Base-by-base conservation (phyloP, 2,113 vertebrate genomes). In the Myanophis thanlyinensis region DNA sequence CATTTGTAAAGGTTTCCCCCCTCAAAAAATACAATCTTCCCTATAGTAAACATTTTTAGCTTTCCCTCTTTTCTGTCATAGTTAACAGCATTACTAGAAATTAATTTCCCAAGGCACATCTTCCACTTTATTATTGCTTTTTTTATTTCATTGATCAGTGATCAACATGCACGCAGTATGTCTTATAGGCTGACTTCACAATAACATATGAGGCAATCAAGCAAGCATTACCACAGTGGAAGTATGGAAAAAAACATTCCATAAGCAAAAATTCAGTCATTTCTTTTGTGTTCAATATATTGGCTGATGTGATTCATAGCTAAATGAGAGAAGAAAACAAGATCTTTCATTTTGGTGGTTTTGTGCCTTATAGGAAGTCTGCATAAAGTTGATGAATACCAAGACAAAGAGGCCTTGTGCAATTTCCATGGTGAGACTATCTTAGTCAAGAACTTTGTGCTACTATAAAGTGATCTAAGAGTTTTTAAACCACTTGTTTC, bases 41-140 rank as follows among this genome's bases (percentile, higher is more conserved):
- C 35, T 15, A 23, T 15, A 2, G 20, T 35, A 90, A 93, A 94
- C 30, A 20, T 62, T 56, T 91, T 12, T 35, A 35, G 7, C 22
- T 5, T n/a, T 23, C 95, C 25, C 40, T 54, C 52, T 52, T 46
- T 80, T 53, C 48, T 87, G 40, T 52, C 93, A 93, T 20, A 23
- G 20, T 93, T 92, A 59, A 93, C 89, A 94, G 11, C 1, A 15
- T 62, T 85, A 5, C 3, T n/a, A 88, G 25, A 89, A 89, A 93
- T 93, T 73, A 40, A 35, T 22, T 88, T 54, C 52, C 35, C 35
- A 86, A 86, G 85, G 48, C 87, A 25, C 27, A 47, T 56, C 6
- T 51, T 7, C 0, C 7, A 0, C 88, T 95, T 91, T 89, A 51
- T 46, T 87, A 44, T 27, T 56, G 0, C 25, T 56, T 56, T 44